Percentiles rank a stretch among this genome's conserved stretches.
phyloP scores from a whole-genome alignment of 2,888 invertebrate species.

The Meganola albula region DNA sequence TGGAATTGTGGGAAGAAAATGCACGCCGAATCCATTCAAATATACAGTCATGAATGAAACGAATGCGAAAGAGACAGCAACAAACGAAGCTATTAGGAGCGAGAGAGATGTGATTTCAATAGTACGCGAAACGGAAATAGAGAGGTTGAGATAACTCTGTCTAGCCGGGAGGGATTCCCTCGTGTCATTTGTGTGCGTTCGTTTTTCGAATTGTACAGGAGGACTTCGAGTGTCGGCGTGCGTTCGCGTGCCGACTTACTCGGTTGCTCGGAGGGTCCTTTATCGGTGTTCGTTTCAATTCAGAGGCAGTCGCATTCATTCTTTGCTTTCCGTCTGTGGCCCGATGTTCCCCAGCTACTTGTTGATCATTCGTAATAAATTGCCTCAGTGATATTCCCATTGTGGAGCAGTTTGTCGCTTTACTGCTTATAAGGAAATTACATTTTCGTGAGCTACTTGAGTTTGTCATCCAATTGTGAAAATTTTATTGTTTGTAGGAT shows the following conservation, averaged over 20 bases:
- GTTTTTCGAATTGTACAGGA: constrained; percentile 66
- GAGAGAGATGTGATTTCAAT: constrained; percentile 68
- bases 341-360: constrained; percentile 67
- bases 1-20: constrained; percentile 44
- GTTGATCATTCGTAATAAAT: constrained; percentile 78
- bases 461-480: constrained; percentile 49
- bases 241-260: constrained; percentile 44
- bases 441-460: constrained; percentile 63
- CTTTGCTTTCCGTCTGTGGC: constrained; percentile 59
- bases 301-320: constrained; percentile 51
- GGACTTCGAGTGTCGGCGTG: constrained; percentile 64
- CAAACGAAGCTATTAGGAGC: constrained; percentile 28
- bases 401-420: constrained; percentile 75
- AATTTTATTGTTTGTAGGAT: constrained; percentile 19
- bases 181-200: constrained; percentile 75
- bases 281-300: constrained; percentile 44
- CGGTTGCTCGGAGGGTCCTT: constrained; percentile 50
- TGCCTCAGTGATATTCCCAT: constrained; percentile 75
- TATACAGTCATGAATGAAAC: constrained; percentile 71
- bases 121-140: constrained; percentile 77
- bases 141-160: constrained; percentile 74
- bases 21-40: constrained; percentile 68
- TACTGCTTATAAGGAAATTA: constrained; percentile 71
- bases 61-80: constrained; percentile 67
- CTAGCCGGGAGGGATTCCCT: constrained; percentile 77